Evolutionary conservation across 2,888 invertebrate species (phyloP).

Genomic region (Meta bourneti): DNA sequence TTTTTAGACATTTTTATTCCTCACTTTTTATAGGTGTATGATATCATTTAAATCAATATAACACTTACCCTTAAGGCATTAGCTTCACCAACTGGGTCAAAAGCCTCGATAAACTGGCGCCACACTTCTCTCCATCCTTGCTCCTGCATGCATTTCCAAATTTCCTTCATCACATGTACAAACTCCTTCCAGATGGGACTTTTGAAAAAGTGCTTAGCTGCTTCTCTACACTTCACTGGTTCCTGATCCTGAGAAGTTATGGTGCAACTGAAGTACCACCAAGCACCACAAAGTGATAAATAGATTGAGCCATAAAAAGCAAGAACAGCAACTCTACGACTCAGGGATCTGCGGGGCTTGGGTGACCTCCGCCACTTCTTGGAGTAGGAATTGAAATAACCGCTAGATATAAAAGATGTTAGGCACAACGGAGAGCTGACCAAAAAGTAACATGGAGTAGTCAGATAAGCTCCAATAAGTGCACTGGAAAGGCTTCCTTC

Average conservation of each 20-base stretch:
- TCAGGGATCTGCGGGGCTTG: constrained; percentile 81
- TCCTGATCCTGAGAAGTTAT: constrained; percentile 91
- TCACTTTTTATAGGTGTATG: too few species aligned
- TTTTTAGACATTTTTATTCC: too few species aligned
- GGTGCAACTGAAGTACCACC: constrained; percentile 92
- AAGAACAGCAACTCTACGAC: constrained; percentile 85
- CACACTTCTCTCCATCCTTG: constrained; percentile 94
- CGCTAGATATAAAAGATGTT: constrained; percentile 82
- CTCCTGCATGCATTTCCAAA: constrained; percentile 89
- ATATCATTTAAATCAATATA: not conserved
- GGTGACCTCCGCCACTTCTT: constrained; percentile 89
- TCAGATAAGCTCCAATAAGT: constrained; percentile 87
- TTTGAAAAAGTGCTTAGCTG: constrained; percentile 92
- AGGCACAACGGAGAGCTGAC: constrained; percentile 68
- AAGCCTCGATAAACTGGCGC: constrained; percentile 90
- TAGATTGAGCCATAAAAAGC: constrained; percentile 86
- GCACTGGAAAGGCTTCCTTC: constrained; percentile 87
- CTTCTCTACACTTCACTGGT: constrained; percentile 90
- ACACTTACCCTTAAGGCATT: constrained; percentile 89
- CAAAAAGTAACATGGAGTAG: constrained; percentile 84
- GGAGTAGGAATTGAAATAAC: constrained; percentile 88
- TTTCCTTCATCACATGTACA: constrained; percentile 84
- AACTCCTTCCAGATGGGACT: constrained; percentile 93
- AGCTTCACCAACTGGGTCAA: constrained; percentile 94
- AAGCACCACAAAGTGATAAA: constrained; percentile 88